Evolutionary conservation across 35 echinoderm and acorn worm genomes (phyloP).

Genomic region (Strongylocentrotus purpuratus): DNA sequence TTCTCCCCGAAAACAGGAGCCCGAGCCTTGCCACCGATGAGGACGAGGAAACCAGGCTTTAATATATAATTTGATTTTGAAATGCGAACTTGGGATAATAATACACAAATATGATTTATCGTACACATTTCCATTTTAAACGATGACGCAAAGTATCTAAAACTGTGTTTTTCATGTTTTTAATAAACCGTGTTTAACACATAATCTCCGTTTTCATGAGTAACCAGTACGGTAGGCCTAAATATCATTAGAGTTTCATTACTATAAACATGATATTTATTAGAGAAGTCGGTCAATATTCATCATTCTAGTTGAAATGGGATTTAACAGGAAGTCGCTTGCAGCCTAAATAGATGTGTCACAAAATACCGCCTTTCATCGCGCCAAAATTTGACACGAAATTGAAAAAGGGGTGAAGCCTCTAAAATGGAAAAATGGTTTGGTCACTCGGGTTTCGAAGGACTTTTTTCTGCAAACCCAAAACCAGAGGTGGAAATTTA

Average conservation of each 20-base stretch:
- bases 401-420: not conserved
- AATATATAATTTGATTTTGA: not conserved
- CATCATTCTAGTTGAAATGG: not conserved
- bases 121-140: not conserved
- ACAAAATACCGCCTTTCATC: not conserved
- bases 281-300: not conserved
- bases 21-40: no score
- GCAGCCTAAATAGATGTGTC: conserved; percentile 16
- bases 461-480: no score
- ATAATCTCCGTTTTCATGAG: not conserved
- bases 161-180: not conserved
- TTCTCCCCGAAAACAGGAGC: no score
- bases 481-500: no score
- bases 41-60: no score
- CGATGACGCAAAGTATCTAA: not conserved
- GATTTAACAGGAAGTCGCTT: not conserved
- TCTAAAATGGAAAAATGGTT: not conserved
- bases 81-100: not conserved
- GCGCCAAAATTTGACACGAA: not conserved
- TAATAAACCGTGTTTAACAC: not conserved
- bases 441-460: not conserved
- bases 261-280: not conserved
- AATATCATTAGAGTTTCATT: not conserved
- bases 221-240: not conserved
- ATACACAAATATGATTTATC: not conserved